Evolutionary conservation across 2,113 vertebrate genomes (phyloP).

Genomic region (Heptranchias perlo): DNA sequence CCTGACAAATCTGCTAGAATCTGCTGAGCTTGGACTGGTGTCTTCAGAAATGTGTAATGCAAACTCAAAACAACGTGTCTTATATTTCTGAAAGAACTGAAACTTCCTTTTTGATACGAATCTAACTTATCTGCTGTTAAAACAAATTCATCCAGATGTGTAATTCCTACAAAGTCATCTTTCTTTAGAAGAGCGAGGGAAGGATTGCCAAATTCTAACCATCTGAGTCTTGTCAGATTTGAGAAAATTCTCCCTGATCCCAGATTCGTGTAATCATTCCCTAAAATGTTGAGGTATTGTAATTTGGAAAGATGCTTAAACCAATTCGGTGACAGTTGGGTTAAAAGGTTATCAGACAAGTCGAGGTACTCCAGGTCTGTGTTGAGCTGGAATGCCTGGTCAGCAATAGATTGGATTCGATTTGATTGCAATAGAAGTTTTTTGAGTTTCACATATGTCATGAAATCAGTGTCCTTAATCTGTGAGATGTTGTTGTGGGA

Average conservation of each 20-base stretch:
- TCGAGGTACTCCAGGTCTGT: conserved; percentile 61
- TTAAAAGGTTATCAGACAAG: conserved; percentile 63
- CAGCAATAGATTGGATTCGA: conserved; percentile 53
- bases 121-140: conserved; percentile 53
- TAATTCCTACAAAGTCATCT: conserved; percentile 58
- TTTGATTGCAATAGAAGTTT: conserved; percentile 57
- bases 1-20: conserved; percentile 54
- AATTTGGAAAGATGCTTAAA: conserved; percentile 62
- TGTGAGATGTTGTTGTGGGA: conserved; percentile 59
- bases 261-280: conserved; percentile 58
- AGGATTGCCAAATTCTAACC: conserved; percentile 56
- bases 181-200: conserved; percentile 47
- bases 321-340: conserved; percentile 57
- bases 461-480: conserved; percentile 54
- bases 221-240: conserved; percentile 52
- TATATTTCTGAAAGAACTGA: conserved; percentile 48
- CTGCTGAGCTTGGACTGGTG: conserved; percentile 31
- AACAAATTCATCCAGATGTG: conserved; percentile 55
- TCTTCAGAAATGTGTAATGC: neutral
- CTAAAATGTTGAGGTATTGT: conserved; percentile 60
- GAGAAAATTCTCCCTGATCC: conserved; percentile 58
- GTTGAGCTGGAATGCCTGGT: conserved; percentile 55
- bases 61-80: conserved; percentile 50
- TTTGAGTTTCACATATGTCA: conserved; percentile 50
- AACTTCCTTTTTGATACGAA: conserved; percentile 50